A percentile compares a stretch with the other conserved stretches of the same genome.
Evolutionary conservation across 2,888 invertebrate species (phyloP).

Genomic region (Scotopteryx bipunctaria): DNA sequence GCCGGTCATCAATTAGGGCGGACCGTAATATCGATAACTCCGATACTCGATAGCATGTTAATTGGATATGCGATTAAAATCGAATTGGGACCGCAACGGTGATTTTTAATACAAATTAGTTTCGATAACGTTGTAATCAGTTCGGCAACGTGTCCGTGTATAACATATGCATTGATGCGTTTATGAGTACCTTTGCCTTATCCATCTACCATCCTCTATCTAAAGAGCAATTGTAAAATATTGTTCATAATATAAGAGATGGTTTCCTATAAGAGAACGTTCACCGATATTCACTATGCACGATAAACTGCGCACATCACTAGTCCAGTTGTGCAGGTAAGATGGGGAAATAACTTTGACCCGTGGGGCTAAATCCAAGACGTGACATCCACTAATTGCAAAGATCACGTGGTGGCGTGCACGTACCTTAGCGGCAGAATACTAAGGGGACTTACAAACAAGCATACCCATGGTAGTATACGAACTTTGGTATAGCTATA

Average conservation of each 20-base stretch:
- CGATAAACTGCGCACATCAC: conserved; percentile 2
- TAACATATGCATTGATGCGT: conserved; percentile 7
- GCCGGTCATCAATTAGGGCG: conserved; percentile 48
- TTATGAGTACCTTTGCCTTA: no score
- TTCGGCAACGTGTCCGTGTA: conserved; percentile 18
- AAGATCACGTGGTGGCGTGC: conserved; percentile 6
- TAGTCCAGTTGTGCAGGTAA: conserved; percentile 11
- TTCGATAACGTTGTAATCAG: conserved; percentile 43
- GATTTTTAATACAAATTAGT: conserved; percentile 51
- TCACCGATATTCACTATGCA: not conserved
- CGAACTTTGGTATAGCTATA: no score
- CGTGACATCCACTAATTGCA: conserved; percentile 15
- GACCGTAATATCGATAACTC: conserved; percentile 46
- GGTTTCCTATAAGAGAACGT: no score
- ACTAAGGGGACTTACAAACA: not conserved
- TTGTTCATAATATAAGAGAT: no score
- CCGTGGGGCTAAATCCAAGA: conserved; percentile 4
- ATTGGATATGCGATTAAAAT: conserved; percentile 61
- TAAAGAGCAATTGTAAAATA: no score
- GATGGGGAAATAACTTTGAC: conserved; percentile 13
- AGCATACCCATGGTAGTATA: not conserved
- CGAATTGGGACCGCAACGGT: conserved; percentile 54
- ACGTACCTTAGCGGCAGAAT: conserved; percentile 1
- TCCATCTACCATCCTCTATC: no score
- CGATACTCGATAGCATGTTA: conserved; percentile 50